These are phyloP conservation scores for Leptobrachium ailaonicum DNA, from an alignment of 2,113 vertebrate genomes.

Conservation along the genomic window DNA sequence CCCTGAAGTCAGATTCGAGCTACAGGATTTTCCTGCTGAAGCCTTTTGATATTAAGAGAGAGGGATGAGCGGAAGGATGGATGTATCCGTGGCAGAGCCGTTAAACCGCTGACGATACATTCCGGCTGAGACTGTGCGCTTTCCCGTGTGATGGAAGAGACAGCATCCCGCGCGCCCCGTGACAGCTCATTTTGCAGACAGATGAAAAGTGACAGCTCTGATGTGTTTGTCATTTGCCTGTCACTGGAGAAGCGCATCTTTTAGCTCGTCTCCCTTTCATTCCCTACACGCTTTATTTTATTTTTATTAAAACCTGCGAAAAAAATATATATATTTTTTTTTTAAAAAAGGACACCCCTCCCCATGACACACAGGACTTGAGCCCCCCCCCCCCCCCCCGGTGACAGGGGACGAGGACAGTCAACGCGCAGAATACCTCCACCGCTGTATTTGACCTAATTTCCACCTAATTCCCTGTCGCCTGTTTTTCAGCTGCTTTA, in stretches of 20 bases:
- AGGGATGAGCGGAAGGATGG: not conserved
- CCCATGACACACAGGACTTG: not conserved
- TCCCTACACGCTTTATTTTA: not conserved
- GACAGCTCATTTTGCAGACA: constrained; percentile 19
- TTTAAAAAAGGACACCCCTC: no score
- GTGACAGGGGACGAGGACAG: not conserved
- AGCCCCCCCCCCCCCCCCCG: not conserved
- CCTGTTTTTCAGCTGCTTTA: no score
- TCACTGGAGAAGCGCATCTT: constrained; percentile 7
- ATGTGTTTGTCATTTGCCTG: constrained; percentile 40
- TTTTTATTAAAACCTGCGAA: not conserved
- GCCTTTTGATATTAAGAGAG: not conserved
- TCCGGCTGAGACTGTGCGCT: constrained; percentile 4
- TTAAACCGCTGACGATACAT: constrained; percentile 30
- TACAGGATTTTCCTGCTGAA: not conserved
- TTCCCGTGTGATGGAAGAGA: constrained; percentile 7
- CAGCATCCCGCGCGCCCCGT: not conserved
- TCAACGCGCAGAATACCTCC: not conserved
- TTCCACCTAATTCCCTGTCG: not conserved
- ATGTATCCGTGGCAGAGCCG: not conserved
- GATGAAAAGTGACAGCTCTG: not conserved
- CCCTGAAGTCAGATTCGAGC: not conserved
- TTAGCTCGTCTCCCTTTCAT: constrained; percentile 10
- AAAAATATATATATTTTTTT: not conserved
- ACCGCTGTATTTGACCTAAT: not conserved